Evolutionary conservation across 2,888 invertebrate species (phyloP), one percentile per base, ranked within the genome.

Genomic region (Dynastes hyllus): DNA sequence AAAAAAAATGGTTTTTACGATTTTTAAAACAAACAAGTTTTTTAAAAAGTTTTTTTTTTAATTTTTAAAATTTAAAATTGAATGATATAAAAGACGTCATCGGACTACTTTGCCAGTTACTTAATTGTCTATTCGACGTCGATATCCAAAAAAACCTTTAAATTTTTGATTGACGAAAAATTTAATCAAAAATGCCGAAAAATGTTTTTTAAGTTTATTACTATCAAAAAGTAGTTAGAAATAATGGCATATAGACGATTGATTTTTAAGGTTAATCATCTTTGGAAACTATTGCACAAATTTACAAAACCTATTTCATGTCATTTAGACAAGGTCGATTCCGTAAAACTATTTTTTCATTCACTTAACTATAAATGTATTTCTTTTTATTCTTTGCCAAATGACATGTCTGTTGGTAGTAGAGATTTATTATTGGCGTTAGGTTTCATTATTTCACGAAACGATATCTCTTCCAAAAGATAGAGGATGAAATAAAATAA

Each of bases 101-200:
- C n/a, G 83, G 83, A n/a, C 65, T 86, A 5, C 81, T 90, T 50
- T 89, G 89, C 73, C 87, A 87, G 66, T 85, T 87, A 85, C 82
- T 90, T 51, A 86, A 85, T 80, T 81, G 83, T 40, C 83, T 87
- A 0, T 83, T 85, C 71, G 83, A 84, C 27, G 81, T 85, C 9
- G 50, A 84, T 9, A 81, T 89, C 27, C n/a, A n/a, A n/a, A n/a
- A n/a, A n/a, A n/a, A n/a, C n/a, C n/a, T n/a, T n/a, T n/a, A n/a
- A n/a, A n/a, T n/a, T n/a, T n/a, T n/a, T n/a, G 87, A 82, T 79
- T 85, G 37, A 87, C 88, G 2, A 89, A 89, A 81, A 89, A 81
- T 87, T 85, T 69, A 84, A 88, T 79, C 82, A 85, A 81, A 81
- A 80, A 80, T 6, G 84, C 85, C 2, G 82, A 86, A 6, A 6